Evolutionary conservation across 2,888 invertebrate genomes (phyloP).

Genomic region (Habrosyne pyritoides): DNA sequence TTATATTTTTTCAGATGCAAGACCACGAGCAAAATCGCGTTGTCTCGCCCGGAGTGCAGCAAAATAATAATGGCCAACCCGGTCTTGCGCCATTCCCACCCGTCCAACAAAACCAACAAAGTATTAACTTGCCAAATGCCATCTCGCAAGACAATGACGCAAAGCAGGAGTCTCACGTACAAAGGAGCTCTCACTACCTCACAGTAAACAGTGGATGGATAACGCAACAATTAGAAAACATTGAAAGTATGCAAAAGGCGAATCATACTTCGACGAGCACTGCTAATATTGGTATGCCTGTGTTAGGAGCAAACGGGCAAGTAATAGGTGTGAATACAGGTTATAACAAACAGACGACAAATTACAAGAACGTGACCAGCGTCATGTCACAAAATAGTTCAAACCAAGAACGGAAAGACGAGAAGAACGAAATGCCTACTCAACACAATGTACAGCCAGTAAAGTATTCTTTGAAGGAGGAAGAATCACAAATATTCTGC

Average conservation of each 20-base stretch:
- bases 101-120: constrained; percentile 43
- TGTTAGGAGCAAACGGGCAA: constrained; percentile 84
- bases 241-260: constrained; percentile 56
- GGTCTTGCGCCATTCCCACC: constrained; percentile 47
- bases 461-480: constrained; percentile 61
- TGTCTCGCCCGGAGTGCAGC: constrained; percentile 53
- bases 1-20: constrained; percentile 56
- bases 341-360: constrained; percentile 54
- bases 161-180: constrained; percentile 68
- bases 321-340: constrained; percentile 83
- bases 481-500: constrained; percentile 75
- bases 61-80: constrained; percentile 46
- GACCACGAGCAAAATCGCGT: constrained; percentile 62
- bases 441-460: constrained; percentile 40
- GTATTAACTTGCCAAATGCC: constrained; percentile 32
- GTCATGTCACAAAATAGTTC: constrained; percentile 38
- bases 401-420: constrained; percentile 59
- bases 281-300: constrained; percentile 62
- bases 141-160: constrained; percentile 53
- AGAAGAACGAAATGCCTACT: constrained; percentile 54
- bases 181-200: constrained; percentile 73
- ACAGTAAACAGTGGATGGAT: constrained; percentile 80
- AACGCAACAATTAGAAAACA: constrained; percentile 66
- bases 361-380: constrained; percentile 52
- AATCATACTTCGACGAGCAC: constrained; percentile 38